Percentiles rank a stretch among this genome's conserved stretches.
Evolutionary conservation across 2,797 vertebrate genomes (phyloP).

Genomic region (Lerista edwardsae): DNA sequence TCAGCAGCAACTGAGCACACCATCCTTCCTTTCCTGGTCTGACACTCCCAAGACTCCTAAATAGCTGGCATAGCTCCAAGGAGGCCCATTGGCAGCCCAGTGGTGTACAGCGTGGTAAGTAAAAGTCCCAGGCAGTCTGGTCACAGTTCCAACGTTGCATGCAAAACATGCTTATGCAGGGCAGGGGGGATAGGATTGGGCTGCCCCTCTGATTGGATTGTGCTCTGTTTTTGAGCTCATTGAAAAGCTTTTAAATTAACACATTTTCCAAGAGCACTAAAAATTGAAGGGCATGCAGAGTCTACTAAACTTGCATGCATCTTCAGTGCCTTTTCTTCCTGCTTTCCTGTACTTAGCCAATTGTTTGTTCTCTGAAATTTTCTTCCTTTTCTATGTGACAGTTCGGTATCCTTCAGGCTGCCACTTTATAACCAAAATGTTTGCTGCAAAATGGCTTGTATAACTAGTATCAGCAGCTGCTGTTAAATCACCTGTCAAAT

Average conservation of each 20-base stretch:
- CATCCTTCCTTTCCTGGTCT: too few relatives aligned
- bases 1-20: too few relatives aligned
- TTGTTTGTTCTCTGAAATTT: conserved; percentile 20
- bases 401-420: background rate
- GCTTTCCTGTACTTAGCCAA: conserved; percentile 29
- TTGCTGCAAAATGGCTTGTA: conserved; percentile 14
- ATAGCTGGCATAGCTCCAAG: too few relatives aligned
- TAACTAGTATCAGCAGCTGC: conserved; percentile 42
- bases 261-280: background rate
- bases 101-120: too few relatives aligned
- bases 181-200: too few relatives aligned
- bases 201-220: background rate
- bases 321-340: conserved; percentile 22
- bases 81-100: too few relatives aligned
- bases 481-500: conserved; percentile 66
- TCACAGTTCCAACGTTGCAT: too few relatives aligned
- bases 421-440: conserved; percentile 14
- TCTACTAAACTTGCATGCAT: background rate
- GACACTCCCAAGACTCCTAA: too few relatives aligned
- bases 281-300: background rate
- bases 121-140: too few relatives aligned
- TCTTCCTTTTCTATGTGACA: background rate
- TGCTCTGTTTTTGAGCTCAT: background rate
- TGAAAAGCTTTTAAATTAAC: background rate
- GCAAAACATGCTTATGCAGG: too few relatives aligned